Conservation (phyloP, 1,140 invertebrate genomes). For the Wiebesia pumilae region DNA sequence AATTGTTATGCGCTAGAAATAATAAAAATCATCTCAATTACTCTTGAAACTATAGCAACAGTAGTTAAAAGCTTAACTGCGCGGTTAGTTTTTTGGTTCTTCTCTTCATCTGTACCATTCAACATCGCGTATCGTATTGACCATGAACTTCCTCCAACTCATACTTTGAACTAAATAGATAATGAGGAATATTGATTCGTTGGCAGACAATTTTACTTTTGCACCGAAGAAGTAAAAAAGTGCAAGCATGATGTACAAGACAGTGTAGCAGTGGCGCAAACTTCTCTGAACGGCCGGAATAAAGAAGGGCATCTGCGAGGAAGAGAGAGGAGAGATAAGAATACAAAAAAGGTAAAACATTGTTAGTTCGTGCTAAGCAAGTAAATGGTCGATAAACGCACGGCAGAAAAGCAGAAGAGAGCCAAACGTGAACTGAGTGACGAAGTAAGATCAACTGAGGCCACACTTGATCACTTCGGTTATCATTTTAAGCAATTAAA, state of each 20-base stretch:
- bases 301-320: background rate
- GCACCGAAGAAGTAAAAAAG: background rate
- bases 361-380: conserved; percentile 39
- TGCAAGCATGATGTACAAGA: conserved; percentile 2
- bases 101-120: background rate
- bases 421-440: conserved; percentile 41
- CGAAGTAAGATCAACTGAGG: conserved; percentile 26
- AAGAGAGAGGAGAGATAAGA: background rate
- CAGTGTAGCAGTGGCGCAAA: background rate
- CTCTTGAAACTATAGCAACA: background rate
- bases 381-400: conserved; percentile 33
- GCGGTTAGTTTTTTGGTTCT: background rate
- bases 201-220: conserved; percentile 43
- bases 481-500: conserved; percentile 12
- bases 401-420: conserved; percentile 15
- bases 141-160: conserved; percentile 30
- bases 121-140: background rate
- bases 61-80: background rate
- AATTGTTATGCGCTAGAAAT: background rate
- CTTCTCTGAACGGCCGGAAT: background rate
- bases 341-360: conserved; percentile 1
- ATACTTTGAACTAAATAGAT: conserved; percentile 25
- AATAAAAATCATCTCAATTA: background rate
- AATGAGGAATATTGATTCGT: conserved; percentile 27
- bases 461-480: background rate